phyloP scores from a whole-genome alignment of 2,888 invertebrate species.

The Tenthredo livida region DNA sequence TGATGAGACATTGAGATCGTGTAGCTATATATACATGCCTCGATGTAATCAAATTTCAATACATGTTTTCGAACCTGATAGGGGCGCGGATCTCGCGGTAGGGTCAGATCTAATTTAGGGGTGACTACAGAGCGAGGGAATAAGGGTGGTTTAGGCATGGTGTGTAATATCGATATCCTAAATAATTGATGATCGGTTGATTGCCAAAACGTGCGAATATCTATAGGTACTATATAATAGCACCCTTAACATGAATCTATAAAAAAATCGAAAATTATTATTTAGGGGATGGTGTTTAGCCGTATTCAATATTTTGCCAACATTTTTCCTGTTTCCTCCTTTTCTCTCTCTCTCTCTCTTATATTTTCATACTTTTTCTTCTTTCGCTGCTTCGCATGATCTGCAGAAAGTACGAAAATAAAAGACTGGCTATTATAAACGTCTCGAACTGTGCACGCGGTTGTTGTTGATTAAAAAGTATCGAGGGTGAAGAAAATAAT shows the following conservation, averaged over 20 bases:
- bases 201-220: background rate
- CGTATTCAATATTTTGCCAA: background rate
- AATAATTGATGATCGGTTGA: slow-evolving; percentile 41
- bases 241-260: background rate
- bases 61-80: background rate
- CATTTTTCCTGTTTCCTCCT: background rate
- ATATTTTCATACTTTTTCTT: background rate
- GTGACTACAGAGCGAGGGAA: background rate
- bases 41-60: slow-evolving; percentile 35
- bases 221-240: background rate
- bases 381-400: background rate
- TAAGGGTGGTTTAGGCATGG: background rate
- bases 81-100: background rate
- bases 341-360: background rate
- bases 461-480: slow-evolving; percentile 33
- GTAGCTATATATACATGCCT: background rate
- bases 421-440: background rate
- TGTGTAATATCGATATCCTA: slow-evolving; percentile 27
- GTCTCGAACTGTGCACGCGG: background rate
- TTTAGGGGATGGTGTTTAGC: background rate
- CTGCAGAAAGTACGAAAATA: background rate
- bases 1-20: background rate
- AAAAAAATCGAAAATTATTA: background rate
- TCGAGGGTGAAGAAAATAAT: background rate
- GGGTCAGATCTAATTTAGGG: slow-evolving; percentile 34